Base-by-base conservation (phyloP, 2,888 invertebrate genomes). In the Lasioglossum lativentre region DNA sequence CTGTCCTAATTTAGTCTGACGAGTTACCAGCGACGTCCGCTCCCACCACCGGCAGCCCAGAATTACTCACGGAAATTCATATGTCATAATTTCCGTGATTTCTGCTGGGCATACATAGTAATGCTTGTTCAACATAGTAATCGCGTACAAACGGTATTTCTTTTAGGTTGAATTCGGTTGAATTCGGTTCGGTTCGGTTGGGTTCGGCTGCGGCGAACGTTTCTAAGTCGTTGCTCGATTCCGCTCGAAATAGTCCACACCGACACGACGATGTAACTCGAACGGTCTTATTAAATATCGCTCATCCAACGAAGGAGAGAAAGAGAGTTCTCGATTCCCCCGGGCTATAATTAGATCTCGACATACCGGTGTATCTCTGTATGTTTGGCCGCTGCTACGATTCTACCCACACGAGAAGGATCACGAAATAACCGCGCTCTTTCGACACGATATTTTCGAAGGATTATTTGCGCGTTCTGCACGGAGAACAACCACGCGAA, bases 1-100 rank as follows among this genome's bases (percentile, higher is more conserved):
- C 94, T 95, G 94, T 92, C 95, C 95, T 95, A 95, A 95, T 95
- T 95, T 95, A 95, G 95, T 91, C 93, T 93, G 88, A 90, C 91
- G 89, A 90, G 92, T 86, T 91, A 86, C 90, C 86, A 89, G 84
- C 92, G 88, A 90, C 91, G 92, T 89, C 73, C 86, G 88, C 92
- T 91, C 93, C 94, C 93, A 92, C 92, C 91, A 91, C 52, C 92
- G 88, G 78, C 23, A 81, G 86, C 83, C 88, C 34, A 72, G 75
- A 85, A 86, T 87, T 89, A 92, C 90, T 91, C 92, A 89, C 89
- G 88, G 89, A 92, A 92, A 93, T 93, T 93, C 93, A 92, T 93
- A 91, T 59, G 59, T 59, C 59, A 59, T 59, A 27, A 12, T 59
- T 59, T 59, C 27, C 86, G 81, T 8, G 66, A 19, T 30, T 66